Conservation (phyloP, 2,113 vertebrate genomes). For the Nipponia nippon region DNA sequence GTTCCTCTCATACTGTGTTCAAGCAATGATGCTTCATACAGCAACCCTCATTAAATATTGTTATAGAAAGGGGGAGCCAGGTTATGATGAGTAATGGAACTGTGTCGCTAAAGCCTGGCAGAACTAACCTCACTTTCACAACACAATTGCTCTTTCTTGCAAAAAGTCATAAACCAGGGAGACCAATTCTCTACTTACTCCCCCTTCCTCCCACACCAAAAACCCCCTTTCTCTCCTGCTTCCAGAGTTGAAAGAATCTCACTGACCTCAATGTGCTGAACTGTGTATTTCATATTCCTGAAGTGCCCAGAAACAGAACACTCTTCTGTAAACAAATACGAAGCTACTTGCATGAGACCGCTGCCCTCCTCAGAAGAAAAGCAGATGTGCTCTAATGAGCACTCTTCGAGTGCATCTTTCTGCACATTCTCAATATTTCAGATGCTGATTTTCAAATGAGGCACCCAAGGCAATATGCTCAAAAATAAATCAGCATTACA, state of each 20-base stretch:
- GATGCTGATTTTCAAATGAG: conserved; percentile 12
- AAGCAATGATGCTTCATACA: background rate
- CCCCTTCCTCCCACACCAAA: background rate
- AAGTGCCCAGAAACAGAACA: background rate
- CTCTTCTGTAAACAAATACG: background rate
- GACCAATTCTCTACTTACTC: background rate
- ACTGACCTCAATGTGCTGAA: background rate
- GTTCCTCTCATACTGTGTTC: background rate
- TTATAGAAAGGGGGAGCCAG: background rate
- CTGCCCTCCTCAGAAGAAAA: background rate
- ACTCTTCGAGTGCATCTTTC: background rate
- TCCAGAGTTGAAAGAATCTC: background rate
- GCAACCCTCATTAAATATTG: background rate
- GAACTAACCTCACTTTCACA: background rate
- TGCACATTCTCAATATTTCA: background rate
- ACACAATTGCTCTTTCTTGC: background rate
- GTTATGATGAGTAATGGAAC: background rate
- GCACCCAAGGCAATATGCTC: background rate
- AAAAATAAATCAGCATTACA: background rate
- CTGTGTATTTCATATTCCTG: background rate
- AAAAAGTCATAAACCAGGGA: background rate
- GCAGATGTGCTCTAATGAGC: background rate
- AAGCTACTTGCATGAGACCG: background rate
- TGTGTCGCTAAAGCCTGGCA: background rate
- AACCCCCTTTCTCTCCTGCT: background rate